Evolutionary conservation across 2,888 invertebrate genomes (phyloP), one percentile per base, ranked within the genome.

Genomic region (Corbicula japonica): DNA sequence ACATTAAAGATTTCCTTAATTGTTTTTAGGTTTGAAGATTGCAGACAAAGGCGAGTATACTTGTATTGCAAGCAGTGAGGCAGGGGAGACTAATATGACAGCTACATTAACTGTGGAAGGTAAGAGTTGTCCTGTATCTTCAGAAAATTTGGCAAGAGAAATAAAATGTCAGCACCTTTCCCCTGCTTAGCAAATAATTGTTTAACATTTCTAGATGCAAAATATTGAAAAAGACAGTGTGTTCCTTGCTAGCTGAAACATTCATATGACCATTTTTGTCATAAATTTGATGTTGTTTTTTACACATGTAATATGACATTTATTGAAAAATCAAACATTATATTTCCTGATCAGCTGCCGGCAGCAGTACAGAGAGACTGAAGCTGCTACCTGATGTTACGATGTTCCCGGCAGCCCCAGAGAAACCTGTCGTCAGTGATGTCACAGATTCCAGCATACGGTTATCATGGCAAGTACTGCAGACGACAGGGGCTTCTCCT

Each of bases 1-100:
- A n/a, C n/a, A n/a, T n/a, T n/a, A n/a, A n/a, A n/a, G n/a, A n/a
- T n/a, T n/a, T n/a, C n/a, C n/a, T n/a, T n/a, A n/a, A n/a, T n/a
- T n/a, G n/a, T 3, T 86, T 80, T 32, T 87, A 96, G 97, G 97
- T 94, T 95, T 98, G 85, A 96, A 95, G 90, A 91, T 95, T n/a
- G 94, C 95, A 62, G 97, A 97, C 93, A 95, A 96, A 0, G 97
- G 97, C 0, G 94, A 96, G 30, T 98, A 97, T 94, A 96, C 96
- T 0, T 98, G 97, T 93, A 96, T 96, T 62, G 97, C 97, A 32
- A 96, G 96, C 6, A 97, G 97, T 68, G 96, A 96, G 90, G 96
- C 97, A 88, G 97, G 97, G 6, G 97, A 97, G 92, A 96, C 97
- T 46, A 96, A 96, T 5, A 97, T 97, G 96, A 96, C 96, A 62